A percentile compares a stretch with the other conserved stretches of the same genome.
phyloP scores from a whole-genome alignment of 2,797 vertebrate genomes.

The Periparus ater region DNA sequence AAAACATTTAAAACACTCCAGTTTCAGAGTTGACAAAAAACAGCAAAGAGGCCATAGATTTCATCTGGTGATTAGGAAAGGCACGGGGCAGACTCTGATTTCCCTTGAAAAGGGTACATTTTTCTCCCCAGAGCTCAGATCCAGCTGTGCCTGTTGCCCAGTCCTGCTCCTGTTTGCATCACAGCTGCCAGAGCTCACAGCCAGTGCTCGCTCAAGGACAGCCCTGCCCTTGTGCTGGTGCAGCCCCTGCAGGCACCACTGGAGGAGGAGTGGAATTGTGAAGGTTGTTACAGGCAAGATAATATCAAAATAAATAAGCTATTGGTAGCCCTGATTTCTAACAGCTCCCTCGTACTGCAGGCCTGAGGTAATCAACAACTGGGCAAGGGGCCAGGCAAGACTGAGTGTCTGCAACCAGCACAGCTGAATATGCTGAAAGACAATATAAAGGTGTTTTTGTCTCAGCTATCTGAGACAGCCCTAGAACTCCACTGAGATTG shows the following conservation, averaged over 20 bases:
- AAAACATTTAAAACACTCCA: background rate
- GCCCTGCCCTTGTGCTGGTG: accelerated
- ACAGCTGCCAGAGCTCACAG: background rate
- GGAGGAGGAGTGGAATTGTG: background rate
- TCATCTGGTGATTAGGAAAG: background rate
- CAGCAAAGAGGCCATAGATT: background rate
- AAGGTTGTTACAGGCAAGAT: background rate
- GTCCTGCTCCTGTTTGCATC: background rate
- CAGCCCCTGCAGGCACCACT: background rate
- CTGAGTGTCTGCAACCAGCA: background rate
- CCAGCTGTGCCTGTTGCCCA: background rate
- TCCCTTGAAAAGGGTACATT: background rate
- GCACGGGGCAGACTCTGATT: background rate
- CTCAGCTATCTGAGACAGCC: background rate
- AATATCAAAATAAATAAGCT: background rate
- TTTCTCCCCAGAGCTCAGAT: background rate
- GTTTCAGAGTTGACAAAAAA: background rate
- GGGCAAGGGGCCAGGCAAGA: background rate
- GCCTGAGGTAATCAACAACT: background rate
- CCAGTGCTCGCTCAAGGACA: background rate
- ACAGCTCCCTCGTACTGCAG: background rate
- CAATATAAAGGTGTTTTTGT: background rate
- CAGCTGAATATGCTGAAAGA: background rate
- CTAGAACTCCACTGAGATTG: background rate
- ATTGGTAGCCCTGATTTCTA: background rate